Evolutionary conservation across 2,113 vertebrate genomes (phyloP).

Genomic region (Alethe diademata): DNA sequence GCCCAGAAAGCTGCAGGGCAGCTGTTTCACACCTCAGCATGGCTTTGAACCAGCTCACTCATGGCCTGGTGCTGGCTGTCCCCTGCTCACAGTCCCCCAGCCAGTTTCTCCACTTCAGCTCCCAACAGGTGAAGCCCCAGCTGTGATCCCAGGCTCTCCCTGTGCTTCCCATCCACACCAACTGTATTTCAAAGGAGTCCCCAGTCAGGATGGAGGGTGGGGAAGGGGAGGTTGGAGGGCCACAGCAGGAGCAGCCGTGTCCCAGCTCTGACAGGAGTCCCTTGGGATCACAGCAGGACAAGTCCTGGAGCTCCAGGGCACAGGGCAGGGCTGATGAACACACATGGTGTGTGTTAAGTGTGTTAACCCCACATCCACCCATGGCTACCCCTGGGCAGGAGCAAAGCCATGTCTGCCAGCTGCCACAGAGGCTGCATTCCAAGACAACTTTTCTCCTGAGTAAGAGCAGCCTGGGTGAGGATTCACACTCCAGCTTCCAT

Average conservation of each 20-base stretch:
- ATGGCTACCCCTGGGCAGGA: background rate
- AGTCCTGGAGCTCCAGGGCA: background rate
- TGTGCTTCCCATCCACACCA: background rate
- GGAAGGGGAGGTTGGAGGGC: background rate
- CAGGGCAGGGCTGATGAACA: background rate
- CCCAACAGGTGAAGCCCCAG: rapidly evolving
- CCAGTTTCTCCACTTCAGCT: background rate
- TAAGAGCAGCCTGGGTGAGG: background rate
- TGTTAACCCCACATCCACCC: background rate
- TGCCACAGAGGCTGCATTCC: background rate
- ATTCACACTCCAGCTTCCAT: background rate
- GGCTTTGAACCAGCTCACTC: background rate
- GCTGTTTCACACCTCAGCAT: background rate
- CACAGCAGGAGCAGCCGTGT: rapidly evolving
- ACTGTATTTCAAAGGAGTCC: background rate
- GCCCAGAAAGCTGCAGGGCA: background rate
- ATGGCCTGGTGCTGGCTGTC: rapidly evolving
- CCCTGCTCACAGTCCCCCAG: background rate
- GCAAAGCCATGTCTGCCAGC: background rate
- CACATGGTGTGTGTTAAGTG: rapidly evolving
- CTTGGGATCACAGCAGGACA: background rate
- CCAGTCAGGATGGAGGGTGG: background rate
- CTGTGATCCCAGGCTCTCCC: background rate
- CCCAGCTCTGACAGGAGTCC: background rate
- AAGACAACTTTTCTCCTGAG: background rate